Conservation (phyloP, 30 jellyfish, hydroid and myxozoan species). For the Aurelia aurita complex sp. Pacific region DNA sequence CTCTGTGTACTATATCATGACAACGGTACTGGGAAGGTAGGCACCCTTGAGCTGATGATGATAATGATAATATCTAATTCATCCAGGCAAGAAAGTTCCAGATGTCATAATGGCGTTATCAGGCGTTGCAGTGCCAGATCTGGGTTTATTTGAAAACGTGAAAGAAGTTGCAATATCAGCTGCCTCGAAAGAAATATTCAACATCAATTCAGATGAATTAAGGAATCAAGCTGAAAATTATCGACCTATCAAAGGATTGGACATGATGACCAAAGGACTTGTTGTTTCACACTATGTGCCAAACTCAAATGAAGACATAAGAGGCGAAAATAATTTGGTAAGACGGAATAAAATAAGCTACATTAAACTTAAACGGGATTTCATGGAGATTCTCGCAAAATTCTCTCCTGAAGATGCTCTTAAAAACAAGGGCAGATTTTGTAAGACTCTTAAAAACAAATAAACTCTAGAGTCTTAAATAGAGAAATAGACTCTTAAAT, state of each 20-base stretch:
- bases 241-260: constrained; percentile 42
- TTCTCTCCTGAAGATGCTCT: background rate
- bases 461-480: no score
- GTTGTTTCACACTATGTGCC: constrained; percentile 26
- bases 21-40: no score
- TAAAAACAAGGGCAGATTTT: no score
- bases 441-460: no score
- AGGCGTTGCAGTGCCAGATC: constrained; percentile 23
- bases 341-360: background rate
- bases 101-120: constrained; percentile 38
- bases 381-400: background rate
- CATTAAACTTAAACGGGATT: background rate
- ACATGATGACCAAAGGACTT: constrained; percentile 32
- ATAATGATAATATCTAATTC: background rate
- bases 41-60: background rate
- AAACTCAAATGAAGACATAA: constrained; percentile 36
- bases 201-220: constrained; percentile 21
- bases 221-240: background rate
- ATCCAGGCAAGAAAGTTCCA: constrained; percentile 25
- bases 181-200: constrained; percentile 16
- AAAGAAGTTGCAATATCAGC: constrained; percentile 41
- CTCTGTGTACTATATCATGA: no score
- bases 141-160: constrained; percentile 17
- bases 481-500: no score
- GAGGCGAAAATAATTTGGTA: constrained; percentile 12